Evolutionary conservation across 2,113 vertebrate species (phyloP).

Genomic region (Conger conger): DNA sequence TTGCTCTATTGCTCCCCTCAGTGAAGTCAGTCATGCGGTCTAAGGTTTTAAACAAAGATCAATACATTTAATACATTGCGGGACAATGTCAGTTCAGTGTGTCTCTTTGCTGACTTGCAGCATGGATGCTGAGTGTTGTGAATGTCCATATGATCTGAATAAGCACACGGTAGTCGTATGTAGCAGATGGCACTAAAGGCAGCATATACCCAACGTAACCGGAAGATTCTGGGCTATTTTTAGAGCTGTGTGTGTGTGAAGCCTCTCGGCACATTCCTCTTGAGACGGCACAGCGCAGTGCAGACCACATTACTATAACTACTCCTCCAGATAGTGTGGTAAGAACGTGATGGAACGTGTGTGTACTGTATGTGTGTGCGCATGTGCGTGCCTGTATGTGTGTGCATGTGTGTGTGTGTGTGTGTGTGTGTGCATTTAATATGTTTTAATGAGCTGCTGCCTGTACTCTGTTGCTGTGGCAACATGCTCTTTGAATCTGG

Average conservation of each 20-base stretch:
- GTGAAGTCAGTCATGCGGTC: neutral
- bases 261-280: neutral
- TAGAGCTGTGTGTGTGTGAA: neutral
- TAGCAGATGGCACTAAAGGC: slow-evolving; percentile 10
- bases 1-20: neutral
- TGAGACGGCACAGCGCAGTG: neutral
- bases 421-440: neutral
- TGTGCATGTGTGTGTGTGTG: slow-evolving; percentile 31
- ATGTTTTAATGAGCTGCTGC: neutral
- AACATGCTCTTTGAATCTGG: slow-evolving; percentile 1
- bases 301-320: neutral
- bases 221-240: neutral
- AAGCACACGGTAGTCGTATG: neutral
- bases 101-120: neutral
- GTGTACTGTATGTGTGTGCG: slow-evolving; percentile 17
- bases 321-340: neutral
- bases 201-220: neutral
- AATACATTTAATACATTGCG: neutral
- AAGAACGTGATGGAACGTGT: neutral
- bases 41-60: neutral
- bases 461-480: neutral
- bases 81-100: neutral
- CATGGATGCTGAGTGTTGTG: neutral
- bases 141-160: neutral
- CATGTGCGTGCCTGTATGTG: slow-evolving; percentile 12